Percentiles rank a stretch among this genome's conserved stretches.
Evolutionary conservation across 2,797 vertebrate species (phyloP).

Genomic region (Mus spretus): DNA sequence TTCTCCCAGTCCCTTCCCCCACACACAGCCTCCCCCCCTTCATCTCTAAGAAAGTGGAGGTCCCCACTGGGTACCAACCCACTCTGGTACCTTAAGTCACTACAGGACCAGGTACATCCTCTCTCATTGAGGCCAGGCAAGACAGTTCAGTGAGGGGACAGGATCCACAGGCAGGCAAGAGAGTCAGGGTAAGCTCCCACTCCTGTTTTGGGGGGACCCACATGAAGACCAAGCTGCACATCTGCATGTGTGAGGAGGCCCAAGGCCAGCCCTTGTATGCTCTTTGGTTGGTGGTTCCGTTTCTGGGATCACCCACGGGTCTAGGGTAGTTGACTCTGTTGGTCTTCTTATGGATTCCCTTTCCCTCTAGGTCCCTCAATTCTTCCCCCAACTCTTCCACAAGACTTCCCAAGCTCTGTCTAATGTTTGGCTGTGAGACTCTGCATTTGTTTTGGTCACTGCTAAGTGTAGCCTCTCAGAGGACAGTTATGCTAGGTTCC

Average conservation of each 20-base stretch:
- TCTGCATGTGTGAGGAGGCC: background rate
- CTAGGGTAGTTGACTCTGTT: background rate
- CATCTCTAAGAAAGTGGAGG: background rate
- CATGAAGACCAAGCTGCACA: background rate
- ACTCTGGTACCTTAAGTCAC: background rate
- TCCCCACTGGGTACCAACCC: background rate
- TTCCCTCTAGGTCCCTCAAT: background rate
- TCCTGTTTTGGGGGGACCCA: background rate
- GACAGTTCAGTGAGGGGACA: background rate
- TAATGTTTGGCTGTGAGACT: background rate
- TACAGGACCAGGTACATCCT: background rate
- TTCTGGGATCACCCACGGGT: background rate
- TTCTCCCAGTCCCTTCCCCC: background rate
- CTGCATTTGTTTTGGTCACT: background rate
- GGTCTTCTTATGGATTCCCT: background rate
- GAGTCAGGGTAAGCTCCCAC: background rate
- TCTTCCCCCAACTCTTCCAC: background rate
- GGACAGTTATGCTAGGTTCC: background rate
- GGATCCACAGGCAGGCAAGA: background rate
- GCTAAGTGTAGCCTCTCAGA: background rate
- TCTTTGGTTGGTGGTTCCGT: background rate
- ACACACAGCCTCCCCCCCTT: rapidly evolving
- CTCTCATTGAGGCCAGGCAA: background rate
- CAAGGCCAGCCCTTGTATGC: background rate
- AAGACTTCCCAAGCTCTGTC: background rate